These are phyloP conservation scores for Asteroscopus sphinx DNA, from an alignment of 2,888 invertebrate genomes.

Conservation along the genomic window DNA sequence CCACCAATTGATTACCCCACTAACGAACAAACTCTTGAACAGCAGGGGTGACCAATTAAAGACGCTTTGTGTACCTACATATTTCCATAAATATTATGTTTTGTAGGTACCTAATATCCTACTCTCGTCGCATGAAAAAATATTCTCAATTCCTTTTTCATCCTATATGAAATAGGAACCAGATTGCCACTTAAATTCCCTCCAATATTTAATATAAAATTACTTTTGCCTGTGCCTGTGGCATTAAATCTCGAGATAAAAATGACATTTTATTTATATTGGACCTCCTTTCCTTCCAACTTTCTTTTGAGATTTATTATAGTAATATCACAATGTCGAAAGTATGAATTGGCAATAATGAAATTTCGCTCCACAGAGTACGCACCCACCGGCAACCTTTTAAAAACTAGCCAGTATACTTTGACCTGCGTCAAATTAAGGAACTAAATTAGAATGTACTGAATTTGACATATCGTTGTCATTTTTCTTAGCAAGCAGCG, in stretches of 20 bases:
- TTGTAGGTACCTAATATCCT: constrained; percentile 1
- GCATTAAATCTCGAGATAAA: constrained; percentile 20
- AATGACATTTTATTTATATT: constrained; percentile 26
- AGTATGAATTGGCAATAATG: constrained; percentile 56
- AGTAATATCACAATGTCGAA: constrained; percentile 57
- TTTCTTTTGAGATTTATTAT: constrained; percentile 45
- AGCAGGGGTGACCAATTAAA: no score
- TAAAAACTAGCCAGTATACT: neutral
- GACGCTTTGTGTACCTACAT: no score
- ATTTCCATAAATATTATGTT: no score
- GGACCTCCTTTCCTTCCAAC: constrained; percentile 22
- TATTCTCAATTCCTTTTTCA: constrained; percentile 28
- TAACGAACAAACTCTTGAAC: no score
- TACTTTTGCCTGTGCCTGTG: constrained; percentile 22
- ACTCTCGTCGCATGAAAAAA: constrained; percentile 7
- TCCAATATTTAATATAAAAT: constrained; percentile 31
- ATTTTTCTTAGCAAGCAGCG: no score
- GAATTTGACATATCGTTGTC: no score
- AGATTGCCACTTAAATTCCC: constrained; percentile 37
- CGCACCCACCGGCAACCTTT: constrained; percentile 62
- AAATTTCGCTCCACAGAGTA: constrained; percentile 29
- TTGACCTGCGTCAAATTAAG: no score
- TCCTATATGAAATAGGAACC: constrained; percentile 22
- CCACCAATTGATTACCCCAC: no score
- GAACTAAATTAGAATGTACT: no score